These are phyloP conservation scores for Platyura marginata DNA, from an alignment of 1,140 invertebrate species.

Conservation along the genomic window DNA sequence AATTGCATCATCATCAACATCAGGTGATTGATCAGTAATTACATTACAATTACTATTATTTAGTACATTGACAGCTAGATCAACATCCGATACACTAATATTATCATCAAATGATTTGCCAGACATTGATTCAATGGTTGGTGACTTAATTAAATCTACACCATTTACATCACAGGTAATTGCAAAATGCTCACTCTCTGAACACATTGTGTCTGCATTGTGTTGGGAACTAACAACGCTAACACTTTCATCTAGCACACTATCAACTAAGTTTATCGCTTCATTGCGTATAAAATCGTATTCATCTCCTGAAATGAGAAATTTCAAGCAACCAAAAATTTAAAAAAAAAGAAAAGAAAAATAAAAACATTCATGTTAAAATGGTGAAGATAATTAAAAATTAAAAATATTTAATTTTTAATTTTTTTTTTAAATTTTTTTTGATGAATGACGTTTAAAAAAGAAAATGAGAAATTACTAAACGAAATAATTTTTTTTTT, in stretches of 20 bases:
- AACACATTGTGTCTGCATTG: constrained; percentile 9
- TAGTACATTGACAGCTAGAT: constrained; percentile 4
- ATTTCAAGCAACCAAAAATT: no score
- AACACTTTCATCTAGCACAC: constrained; percentile 22
- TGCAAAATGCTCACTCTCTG: constrained; percentile 24
- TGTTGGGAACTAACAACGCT: constrained; percentile 17
- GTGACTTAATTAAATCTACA: constrained; percentile 23
- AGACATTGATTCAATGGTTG: constrained; percentile 24
- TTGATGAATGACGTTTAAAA: no score
- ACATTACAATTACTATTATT: constrained; percentile 8
- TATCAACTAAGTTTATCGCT: constrained; percentile 21
- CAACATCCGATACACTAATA: constrained; percentile 10
- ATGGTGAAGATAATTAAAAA: no score
- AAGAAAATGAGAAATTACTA: no score
- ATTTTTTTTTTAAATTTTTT: no score
- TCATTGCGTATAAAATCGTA: background rate
- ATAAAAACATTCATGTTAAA: no score
- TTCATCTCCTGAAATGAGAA: background rate
- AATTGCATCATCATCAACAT: constrained; percentile 12
- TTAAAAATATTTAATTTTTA: no score
- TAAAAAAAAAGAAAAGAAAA: no score
- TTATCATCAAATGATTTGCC: constrained; percentile 25
- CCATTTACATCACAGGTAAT: constrained; percentile 22
- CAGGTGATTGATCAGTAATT: constrained; percentile 8
- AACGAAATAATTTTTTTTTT: no score